These are phyloP conservation scores for Drosophila parvula DNA, from an alignment of 1,140 invertebrate species.

Conservation along the genomic window DNA sequence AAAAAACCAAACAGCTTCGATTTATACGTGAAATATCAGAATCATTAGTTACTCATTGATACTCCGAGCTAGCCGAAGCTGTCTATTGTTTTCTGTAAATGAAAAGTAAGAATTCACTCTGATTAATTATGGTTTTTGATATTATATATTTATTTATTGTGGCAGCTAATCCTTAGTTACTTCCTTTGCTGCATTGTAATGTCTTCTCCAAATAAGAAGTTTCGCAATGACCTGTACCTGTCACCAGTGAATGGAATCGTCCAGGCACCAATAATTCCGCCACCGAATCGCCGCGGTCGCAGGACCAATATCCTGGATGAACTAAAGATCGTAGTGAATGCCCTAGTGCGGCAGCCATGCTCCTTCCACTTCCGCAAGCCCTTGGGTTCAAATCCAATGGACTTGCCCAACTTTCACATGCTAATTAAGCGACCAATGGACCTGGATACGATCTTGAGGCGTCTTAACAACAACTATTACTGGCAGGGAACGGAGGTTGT, in stretches of 20 bases:
- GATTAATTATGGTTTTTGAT: too few relatives aligned
- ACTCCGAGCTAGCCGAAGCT: not conserved
- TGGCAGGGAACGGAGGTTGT: constrained; percentile 27
- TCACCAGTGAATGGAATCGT: constrained; percentile 43
- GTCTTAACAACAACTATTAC: constrained; percentile 42
- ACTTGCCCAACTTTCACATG: constrained; percentile 31
- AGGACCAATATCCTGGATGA: constrained; percentile 34
- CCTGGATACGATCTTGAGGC: constrained; percentile 37
- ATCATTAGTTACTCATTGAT: too few relatives aligned
- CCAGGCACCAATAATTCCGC: constrained; percentile 37
- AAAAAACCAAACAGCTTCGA: not conserved
- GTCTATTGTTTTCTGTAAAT: not conserved
- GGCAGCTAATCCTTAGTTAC: not conserved
- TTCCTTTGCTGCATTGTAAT: not conserved
- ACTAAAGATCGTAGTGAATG: constrained; percentile 21
- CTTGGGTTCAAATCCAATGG: constrained; percentile 10
- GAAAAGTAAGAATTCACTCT: not conserved
- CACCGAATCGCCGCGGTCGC: constrained; percentile 17
- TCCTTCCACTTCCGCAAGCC: constrained; percentile 32
- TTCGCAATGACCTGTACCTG: constrained; percentile 1
- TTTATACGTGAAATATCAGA: not conserved
- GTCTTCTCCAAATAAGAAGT: not conserved
- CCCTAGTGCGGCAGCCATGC: constrained; percentile 14
- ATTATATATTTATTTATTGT: not conserved
- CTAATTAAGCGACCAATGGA: constrained; percentile 35